These are phyloP conservation scores for Eptesicus fuscus DNA, from an alignment of 2,113 vertebrate genomes.

Conservation along the genomic window DNA sequence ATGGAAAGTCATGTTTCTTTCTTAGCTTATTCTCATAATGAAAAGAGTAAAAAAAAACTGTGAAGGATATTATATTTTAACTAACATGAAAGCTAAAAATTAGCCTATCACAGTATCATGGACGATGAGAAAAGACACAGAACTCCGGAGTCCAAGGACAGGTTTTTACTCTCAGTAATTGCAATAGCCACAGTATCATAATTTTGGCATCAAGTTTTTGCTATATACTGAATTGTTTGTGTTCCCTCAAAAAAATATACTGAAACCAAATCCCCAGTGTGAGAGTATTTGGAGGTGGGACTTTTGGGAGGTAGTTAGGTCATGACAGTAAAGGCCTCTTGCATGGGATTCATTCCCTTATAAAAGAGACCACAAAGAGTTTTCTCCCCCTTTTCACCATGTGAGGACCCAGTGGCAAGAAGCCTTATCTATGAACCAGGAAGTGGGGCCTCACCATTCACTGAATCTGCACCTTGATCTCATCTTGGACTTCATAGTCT, in stretches of 20 bases:
- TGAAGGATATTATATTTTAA: neutral
- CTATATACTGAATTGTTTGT: neutral
- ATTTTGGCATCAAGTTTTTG: neutral
- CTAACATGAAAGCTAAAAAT: neutral
- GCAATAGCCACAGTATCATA: neutral
- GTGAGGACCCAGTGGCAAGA: neutral
- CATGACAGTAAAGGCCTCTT: neutral
- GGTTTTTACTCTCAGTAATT: neutral
- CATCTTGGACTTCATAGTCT: neutral
- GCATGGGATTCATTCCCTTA: neutral
- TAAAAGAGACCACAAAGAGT: neutral
- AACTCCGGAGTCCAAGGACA: neutral
- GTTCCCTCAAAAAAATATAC: neutral
- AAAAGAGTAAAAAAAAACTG: neutral
- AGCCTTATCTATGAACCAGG: neutral
- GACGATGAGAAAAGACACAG: neutral
- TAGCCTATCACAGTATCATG: neutral
- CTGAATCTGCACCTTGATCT: neutral
- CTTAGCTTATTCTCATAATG: neutral
- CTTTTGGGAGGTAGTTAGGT: neutral
- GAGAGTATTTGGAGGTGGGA: neutral
- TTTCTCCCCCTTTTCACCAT: neutral
- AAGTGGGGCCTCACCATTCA: neutral
- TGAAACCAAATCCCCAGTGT: neutral
- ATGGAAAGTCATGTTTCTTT: neutral